Evolutionary conservation across 2,113 vertebrate species (phyloP), one percentile per base, ranked within the genome.

Genomic region (Panurus biarmicus): DNA sequence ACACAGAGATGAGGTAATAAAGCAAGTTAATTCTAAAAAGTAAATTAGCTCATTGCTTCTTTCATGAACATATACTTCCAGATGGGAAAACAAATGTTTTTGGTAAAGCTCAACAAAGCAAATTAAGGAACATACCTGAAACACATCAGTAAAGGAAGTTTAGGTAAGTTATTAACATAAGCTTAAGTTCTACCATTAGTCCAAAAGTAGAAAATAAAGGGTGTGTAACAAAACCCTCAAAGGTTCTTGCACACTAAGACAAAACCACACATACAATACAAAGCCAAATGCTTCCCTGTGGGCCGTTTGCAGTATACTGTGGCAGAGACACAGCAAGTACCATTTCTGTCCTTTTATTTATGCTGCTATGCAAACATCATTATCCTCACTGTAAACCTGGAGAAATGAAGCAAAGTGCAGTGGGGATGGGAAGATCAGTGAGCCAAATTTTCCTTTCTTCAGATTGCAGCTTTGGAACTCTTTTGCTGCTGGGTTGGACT

Each of bases 341-440:
- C 26, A 33, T 50, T 74, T 86, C 57, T 84, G 31, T 79, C 61
- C n/a, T 67, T 86, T 64, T 90, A 84, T 94, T 92, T 94, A 94
- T 20, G 50, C 21, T 79, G 6, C 61, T 87, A 8, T 58, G 57
- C 61, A 93, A 95, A 94, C 69, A 91, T 69, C 45, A 28, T 87
- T 83, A 62, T 53, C 29, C 75, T 72, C 40, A 56, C 21, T 88
- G 79, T 88, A 97, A 96, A 95, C 75, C 62, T 57, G 50, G 36
- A 42, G 69, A 53, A 71, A 35, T 16, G 44, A 79, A 89, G 78
- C 38, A 48, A 17, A 73, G 24, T 28, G 25, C 0, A 0, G 5
- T 33, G 45, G 24, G 38, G 44, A 78, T 70, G 28, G 29, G 31
- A 60, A 77, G 12, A 56, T 9, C 40, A 56, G 33, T 56, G 84